phyloP scores from a whole-genome alignment of 2,797 vertebrate species.

The Glyptemys insculpta region DNA sequence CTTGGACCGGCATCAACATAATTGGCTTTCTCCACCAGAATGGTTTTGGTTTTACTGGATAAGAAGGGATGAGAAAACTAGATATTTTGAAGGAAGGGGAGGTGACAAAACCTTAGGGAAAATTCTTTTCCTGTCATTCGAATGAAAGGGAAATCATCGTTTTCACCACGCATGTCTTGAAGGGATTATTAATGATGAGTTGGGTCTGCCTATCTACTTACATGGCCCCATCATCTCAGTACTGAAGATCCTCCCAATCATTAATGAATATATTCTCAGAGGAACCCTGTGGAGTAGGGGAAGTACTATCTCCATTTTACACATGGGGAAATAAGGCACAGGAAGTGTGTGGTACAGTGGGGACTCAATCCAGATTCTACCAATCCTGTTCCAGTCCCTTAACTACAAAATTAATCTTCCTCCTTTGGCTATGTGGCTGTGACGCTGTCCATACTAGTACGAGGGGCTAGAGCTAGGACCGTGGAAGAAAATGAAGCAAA shows the following conservation, averaged over 20 bases:
- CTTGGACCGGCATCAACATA: not conserved
- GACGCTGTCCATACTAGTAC: not conserved
- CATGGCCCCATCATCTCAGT: not conserved
- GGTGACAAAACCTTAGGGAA: not conserved
- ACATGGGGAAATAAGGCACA: not conserved
- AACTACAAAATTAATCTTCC: not conserved
- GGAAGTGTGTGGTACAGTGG: not conserved
- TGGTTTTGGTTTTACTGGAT: not conserved
- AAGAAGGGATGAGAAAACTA: not conserved
- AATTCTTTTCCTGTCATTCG: not conserved
- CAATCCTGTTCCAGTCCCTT: not conserved
- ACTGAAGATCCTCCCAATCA: not conserved
- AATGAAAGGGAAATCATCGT: not conserved
- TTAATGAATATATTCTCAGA: not conserved
- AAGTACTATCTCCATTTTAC: not conserved
- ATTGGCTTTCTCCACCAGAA: accelerated
- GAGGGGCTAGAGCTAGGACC: not conserved
- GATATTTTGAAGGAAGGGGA: not conserved
- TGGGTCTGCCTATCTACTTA: not conserved
- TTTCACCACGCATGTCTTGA: not conserved
- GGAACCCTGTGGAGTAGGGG: not conserved
- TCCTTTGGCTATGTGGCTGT: not conserved
- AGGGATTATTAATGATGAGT: not conserved
- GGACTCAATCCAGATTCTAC: not conserved
- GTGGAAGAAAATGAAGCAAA: not conserved